Conservation (phyloP, 2,113 vertebrate species). For the Nicator chloris region DNA sequence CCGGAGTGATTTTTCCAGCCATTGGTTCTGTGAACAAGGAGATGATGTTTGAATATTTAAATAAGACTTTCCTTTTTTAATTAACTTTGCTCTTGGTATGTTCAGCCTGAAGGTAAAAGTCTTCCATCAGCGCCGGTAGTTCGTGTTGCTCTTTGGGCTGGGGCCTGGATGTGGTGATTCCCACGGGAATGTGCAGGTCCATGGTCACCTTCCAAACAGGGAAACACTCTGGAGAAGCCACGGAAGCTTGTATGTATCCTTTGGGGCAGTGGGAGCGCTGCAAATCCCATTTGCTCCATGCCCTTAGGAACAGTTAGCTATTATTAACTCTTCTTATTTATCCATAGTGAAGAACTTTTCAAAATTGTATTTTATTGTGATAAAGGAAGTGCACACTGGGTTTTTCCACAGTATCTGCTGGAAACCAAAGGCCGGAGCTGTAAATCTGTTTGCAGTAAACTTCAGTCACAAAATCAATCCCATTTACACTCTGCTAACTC, state of each 20-base stretch:
- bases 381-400: not conserved
- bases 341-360: not conserved
- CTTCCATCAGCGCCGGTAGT: accelerated
- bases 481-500: not conserved
- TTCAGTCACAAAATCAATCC: not conserved
- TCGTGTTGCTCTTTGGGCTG: not conserved
- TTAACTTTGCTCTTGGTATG: not conserved
- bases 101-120: not conserved
- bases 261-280: not conserved
- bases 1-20: not conserved
- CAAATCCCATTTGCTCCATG: not conserved
- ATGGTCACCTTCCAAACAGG: not conserved
- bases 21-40: accelerated
- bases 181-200: not conserved
- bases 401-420: not conserved
- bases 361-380: not conserved
- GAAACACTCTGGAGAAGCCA: not conserved
- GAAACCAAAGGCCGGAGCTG: not conserved
- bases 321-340: not conserved
- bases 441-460: not conserved
- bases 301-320: not conserved
- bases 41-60: not conserved
- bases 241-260: accelerated
- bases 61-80: not conserved
- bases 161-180: not conserved